phyloP scores from a whole-genome alignment of 2,113 vertebrate genomes.

The Condylura cristata region DNA sequence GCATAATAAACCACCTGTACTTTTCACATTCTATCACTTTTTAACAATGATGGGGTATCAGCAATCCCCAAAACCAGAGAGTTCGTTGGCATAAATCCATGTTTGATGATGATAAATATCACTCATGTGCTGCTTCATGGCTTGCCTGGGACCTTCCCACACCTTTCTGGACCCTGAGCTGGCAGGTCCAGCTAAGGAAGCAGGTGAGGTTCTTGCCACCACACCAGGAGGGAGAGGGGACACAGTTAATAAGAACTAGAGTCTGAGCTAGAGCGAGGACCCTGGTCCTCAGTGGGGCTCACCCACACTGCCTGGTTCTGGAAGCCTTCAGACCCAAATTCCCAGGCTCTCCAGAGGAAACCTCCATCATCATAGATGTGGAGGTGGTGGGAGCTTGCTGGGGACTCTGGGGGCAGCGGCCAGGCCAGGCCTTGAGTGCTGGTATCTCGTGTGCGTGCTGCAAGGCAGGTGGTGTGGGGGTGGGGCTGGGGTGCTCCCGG shows the following conservation, averaged over 20 bases:
- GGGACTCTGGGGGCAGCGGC: not conserved
- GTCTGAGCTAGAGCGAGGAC: too few species aligned
- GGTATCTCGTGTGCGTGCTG: not conserved
- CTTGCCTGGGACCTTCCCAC: not conserved
- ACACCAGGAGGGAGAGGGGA: not conserved
- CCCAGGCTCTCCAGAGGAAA: not conserved
- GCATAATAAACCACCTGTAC: not conserved
- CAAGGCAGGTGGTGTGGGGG: not conserved
- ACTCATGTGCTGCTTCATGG: not conserved
- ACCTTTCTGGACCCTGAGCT: too few species aligned
- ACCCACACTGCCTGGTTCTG: not conserved
- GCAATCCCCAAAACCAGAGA: not conserved
- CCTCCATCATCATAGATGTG: accelerated
- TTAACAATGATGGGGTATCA: not conserved
- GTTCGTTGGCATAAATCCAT: not conserved
- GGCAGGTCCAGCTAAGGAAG: too few species aligned
- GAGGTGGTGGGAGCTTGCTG: not conserved
- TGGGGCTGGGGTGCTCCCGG: not conserved
- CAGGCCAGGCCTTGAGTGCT: not conserved
- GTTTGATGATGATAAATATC: not conserved
- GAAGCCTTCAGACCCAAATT: not conserved
- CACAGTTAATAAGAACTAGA: not conserved
- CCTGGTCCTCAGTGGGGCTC: too few species aligned
- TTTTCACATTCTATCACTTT: constrained; percentile 4
- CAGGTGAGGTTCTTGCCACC: too few species aligned